Conservation (phyloP, 2,797 vertebrate species). For the Odontamblyopus lacepedii region DNA sequence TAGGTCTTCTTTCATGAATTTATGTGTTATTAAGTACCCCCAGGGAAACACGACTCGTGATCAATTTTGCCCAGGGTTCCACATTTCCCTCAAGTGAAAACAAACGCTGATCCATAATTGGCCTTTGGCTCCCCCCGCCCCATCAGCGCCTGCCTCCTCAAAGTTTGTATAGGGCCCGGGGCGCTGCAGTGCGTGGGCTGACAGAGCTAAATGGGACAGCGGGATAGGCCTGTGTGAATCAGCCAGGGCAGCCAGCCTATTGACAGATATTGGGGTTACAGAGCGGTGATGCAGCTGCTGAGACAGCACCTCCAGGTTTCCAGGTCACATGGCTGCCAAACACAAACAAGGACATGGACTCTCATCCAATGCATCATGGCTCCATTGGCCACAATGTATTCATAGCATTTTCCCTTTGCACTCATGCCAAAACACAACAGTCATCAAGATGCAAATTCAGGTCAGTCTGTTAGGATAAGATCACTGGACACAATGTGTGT, state of each 20-base stretch:
- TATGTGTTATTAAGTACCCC: slow-evolving; percentile 78
- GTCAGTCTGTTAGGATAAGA: slow-evolving; percentile 44
- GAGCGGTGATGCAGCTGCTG: slow-evolving; percentile 65
- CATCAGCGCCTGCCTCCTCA: slow-evolving; percentile 37
- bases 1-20: slow-evolving; percentile 79
- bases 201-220: slow-evolving; percentile 61
- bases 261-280: slow-evolving; percentile 71
- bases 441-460: slow-evolving; percentile 66
- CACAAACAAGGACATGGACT: slow-evolving; percentile 54
- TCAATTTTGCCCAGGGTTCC: slow-evolving; percentile 73
- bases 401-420: slow-evolving; percentile 28
- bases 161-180: slow-evolving; percentile 62
- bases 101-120: slow-evolving; percentile 81
- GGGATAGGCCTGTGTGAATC: slow-evolving; percentile 55
- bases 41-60: slow-evolving; percentile 55
- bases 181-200: slow-evolving; percentile 50
- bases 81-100: slow-evolving; percentile 74
- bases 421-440: slow-evolving; percentile 45
- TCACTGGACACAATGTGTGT: slow-evolving; percentile 25
- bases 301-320: slow-evolving; percentile 62
- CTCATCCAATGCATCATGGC: slow-evolving; percentile 55
- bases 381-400: slow-evolving; percentile 48
- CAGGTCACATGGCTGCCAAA: slow-evolving; percentile 60
- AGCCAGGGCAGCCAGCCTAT: slow-evolving; percentile 55
- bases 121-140: slow-evolving; percentile 48